Evolutionary conservation across 1,140 invertebrate genomes (phyloP).

Genomic region (Bradysia coprophila): DNA sequence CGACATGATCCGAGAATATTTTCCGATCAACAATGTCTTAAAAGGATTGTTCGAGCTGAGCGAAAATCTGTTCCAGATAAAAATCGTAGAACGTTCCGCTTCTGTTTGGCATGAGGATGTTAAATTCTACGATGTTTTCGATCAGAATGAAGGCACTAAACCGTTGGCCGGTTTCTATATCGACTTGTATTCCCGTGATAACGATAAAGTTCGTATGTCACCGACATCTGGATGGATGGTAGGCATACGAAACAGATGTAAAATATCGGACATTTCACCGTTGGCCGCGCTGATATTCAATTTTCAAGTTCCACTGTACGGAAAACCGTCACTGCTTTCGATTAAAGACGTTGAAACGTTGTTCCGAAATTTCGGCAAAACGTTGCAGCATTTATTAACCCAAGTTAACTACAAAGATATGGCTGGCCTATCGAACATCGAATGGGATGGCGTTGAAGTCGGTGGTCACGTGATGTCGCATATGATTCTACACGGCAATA

Average conservation of each 20-base stretch:
- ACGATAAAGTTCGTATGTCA: constrained; percentile 34
- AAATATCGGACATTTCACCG: constrained; percentile 37
- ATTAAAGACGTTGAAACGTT: constrained; percentile 56
- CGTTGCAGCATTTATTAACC: constrained; percentile 64
- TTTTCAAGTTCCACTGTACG: constrained; percentile 40
- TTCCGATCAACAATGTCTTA: constrained; percentile 62
- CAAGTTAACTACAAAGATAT: constrained; percentile 64
- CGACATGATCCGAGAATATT: constrained; percentile 56
- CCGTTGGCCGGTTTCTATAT: constrained; percentile 66
- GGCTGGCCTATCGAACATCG: constrained; percentile 65
- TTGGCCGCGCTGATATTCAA: constrained; percentile 67
- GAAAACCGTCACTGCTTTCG: constrained; percentile 47
- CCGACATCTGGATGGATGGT: constrained; percentile 47
- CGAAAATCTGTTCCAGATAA: constrained; percentile 63
- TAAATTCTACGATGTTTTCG: constrained; percentile 61
- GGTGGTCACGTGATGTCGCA: constrained; percentile 62
- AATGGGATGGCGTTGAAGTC: constrained; percentile 77
- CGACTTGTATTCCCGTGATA: constrained; percentile 53
- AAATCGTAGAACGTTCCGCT: constrained; percentile 44
- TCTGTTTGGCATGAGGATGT: constrained; percentile 76
- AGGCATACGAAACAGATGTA: constrained; percentile 44
- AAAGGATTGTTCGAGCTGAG: constrained; percentile 53
- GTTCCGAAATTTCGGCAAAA: constrained; percentile 71
- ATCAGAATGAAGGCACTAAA: constrained; percentile 32
- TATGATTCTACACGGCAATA: constrained; percentile 54